Evolutionary conservation across 2,113 vertebrate genomes (phyloP).

Genomic region (Psilopsiagon aymara): DNA sequence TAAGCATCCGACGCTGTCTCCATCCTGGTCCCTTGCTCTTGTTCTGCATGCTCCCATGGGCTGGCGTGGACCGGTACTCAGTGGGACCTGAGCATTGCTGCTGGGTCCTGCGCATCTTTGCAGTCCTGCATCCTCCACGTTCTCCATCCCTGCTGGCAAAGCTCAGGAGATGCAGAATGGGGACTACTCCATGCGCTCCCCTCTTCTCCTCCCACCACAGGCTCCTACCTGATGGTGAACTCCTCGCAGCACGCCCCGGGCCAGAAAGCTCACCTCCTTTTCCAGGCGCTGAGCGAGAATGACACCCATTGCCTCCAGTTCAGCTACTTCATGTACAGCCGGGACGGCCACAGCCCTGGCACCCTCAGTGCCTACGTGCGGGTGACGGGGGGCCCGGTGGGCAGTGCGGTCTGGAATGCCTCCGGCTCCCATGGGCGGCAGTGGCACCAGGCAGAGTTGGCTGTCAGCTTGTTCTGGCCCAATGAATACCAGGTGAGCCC

Average conservation of each 20-base stretch:
- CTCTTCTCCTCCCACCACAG: conserved; percentile 58
- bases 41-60: rapidly evolving
- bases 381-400: conserved; percentile 88
- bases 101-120: rapidly evolving
- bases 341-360: conserved; percentile 92
- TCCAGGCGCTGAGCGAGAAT: conserved; percentile 94
- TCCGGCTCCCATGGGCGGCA: conserved; percentile 88
- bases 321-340: conserved; percentile 95
- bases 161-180: background rate
- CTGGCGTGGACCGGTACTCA: background rate
- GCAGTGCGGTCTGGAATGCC: conserved; percentile 90
- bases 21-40: background rate
- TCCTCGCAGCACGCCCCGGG: conserved; percentile 90
- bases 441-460: conserved; percentile 96
- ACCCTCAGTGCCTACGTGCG: conserved; percentile 87
- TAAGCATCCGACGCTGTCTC: rapidly evolving
- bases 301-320: conserved; percentile 98
- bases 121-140: background rate
- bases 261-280: conserved; percentile 88
- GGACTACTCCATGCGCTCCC: background rate
- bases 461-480: conserved; percentile 98
- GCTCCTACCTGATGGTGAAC: conserved; percentile 96
- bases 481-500: conserved; percentile 93
- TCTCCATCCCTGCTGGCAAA: background rate
- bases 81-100: rapidly evolving